Evolutionary conservation across 2,113 vertebrate genomes (phyloP).

Genomic region (Thamnophis sirtalis): DNA sequence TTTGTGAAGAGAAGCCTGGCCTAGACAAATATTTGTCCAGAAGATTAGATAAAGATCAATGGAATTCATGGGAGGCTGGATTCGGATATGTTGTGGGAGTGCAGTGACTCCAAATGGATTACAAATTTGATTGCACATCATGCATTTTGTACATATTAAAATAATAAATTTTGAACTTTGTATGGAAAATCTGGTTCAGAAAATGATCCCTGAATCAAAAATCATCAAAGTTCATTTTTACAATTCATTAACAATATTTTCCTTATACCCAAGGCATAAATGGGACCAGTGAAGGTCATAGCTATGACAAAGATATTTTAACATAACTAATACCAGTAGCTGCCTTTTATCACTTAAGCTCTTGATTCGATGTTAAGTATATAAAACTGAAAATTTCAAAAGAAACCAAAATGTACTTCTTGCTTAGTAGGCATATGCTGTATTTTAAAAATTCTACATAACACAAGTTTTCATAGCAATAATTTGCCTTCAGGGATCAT

Average conservation of each 20-base stretch:
- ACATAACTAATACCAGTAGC: background rate
- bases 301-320: background rate
- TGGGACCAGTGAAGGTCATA: background rate
- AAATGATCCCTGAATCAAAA: background rate
- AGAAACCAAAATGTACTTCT: background rate
- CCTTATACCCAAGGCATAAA: background rate
- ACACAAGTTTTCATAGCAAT: background rate
- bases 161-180: background rate
- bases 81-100: background rate
- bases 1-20: background rate
- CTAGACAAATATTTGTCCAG: background rate
- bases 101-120: background rate
- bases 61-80: background rate
- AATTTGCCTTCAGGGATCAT: background rate
- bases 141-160: conserved; percentile 21
- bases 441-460: conserved; percentile 37
- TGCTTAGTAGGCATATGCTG: background rate
- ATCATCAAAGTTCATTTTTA: conserved; percentile 14
- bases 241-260: conserved; percentile 7
- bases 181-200: background rate
- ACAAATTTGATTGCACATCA: background rate
- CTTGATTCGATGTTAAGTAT: conserved; percentile 11
- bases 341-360: conserved; percentile 1
- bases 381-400: background rate
- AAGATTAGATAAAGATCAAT: background rate